phyloP scores from a whole-genome alignment of 2,797 vertebrate species.

The Poeciliopsis presidionis region DNA sequence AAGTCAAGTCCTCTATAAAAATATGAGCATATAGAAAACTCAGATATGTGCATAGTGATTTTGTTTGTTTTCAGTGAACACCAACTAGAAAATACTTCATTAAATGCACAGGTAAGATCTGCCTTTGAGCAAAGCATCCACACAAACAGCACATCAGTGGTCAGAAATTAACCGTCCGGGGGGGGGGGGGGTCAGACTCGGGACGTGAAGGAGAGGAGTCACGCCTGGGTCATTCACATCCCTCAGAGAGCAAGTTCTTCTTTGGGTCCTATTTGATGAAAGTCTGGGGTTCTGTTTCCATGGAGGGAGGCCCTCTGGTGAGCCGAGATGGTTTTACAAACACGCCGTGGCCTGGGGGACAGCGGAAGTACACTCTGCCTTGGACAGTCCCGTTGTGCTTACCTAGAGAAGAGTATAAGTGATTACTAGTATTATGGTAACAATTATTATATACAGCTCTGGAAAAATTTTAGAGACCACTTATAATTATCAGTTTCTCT shows the following conservation, averaged over 20 bases:
- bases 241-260: conserved; percentile 42
- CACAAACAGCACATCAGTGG: conserved; percentile 34
- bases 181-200: not conserved
- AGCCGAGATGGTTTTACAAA: conserved; percentile 86
- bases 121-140: conserved; percentile 45
- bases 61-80: conserved; percentile 77
- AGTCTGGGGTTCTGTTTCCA: conserved; percentile 65
- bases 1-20: conserved; percentile 69
- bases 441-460: not conserved
- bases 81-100: conserved; percentile 81
- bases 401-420: conserved; percentile 61
- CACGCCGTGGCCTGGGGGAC: conserved; percentile 83
- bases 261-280: conserved; percentile 74
- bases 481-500: no score
- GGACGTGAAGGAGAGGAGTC: conserved; percentile 54
- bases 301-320: conserved; percentile 79
- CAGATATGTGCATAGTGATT: conserved; percentile 82
- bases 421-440: not conserved
- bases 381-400: conserved; percentile 88
- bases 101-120: conserved; percentile 64
- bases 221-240: conserved; percentile 51
- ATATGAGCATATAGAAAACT: conserved; percentile 68
- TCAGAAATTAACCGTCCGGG: conserved; percentile 32
- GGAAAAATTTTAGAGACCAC: no score
- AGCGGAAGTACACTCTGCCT: conserved; percentile 87